Evolutionary conservation across 2,888 invertebrate species (phyloP).

Genomic region (Mythimna lalbum): DNA sequence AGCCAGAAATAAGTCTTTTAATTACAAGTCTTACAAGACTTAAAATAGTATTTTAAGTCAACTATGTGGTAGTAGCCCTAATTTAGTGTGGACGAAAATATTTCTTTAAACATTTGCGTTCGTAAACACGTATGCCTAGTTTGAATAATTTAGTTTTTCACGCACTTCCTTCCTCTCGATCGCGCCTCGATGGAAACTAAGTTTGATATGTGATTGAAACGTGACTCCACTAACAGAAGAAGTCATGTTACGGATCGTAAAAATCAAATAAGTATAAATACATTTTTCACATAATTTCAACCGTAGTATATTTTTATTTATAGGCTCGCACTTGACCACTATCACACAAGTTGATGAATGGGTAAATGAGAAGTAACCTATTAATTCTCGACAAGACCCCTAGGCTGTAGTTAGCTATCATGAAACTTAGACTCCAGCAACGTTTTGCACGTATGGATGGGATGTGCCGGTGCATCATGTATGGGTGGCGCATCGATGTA

Average conservation of each 20-base stretch:
- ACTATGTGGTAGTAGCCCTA: not conserved
- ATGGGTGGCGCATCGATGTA: no score
- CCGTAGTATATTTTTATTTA: not conserved
- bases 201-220: conserved; percentile 73
- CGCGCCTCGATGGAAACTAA: conserved; percentile 52
- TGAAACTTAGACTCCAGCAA: no score
- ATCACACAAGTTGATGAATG: no score
- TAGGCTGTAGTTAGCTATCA: no score
- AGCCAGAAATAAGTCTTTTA: no score
- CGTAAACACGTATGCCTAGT: conserved; percentile 61
- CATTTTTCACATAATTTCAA: not conserved
- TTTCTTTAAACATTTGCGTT: conserved; percentile 30
- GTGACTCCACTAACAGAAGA: conserved; percentile 60
- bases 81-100: not conserved
- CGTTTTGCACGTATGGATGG: no score
- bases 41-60: no score
- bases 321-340: no score
- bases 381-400: no score
- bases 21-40: no score
- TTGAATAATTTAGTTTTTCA: conserved; percentile 75
- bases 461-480: no score
- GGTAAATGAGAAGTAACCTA: no score
- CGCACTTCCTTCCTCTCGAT: conserved; percentile 52
- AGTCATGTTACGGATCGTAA: conserved; percentile 1
- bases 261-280: not conserved